Evolutionary conservation across 2,888 invertebrate species (phyloP), one percentile per base, ranked within the genome.

Genomic region (Lampropteryx suffumata): DNA sequence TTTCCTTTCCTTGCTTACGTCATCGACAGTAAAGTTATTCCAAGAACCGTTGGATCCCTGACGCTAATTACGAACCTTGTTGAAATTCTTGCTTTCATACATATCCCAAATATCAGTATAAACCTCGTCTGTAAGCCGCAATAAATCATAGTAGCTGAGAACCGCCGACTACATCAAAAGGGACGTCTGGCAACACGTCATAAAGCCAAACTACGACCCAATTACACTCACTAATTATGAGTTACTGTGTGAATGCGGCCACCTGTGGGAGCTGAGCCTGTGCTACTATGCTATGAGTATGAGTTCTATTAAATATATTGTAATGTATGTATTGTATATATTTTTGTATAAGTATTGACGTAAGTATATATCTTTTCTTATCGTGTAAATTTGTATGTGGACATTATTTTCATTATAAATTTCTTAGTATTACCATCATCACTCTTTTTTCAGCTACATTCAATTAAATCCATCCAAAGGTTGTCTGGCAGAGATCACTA

Each of bases 81-180:
- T 7, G 8, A 32, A 41, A 24, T 24, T 36, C 6, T 33, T 37
- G 32, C 42, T 40, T 32, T 33, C 1, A 26, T 12, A 11, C 12
- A 41, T 5, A n/a, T 13, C 10, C 2, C 27, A 33, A 29, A 24
- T 24, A 44, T 10, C 26, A 39, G 11, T 35, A 30, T 26, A 48
- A 36, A 44, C 35, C 17, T 44, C 27, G 30, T 36, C 21, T 40
- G 37, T 34, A 21, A 45, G 45, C 34, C 45, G 56, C 66, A 56
- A 74, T 79, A 78, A 76, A 80, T 82, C 72, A 76, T 66, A 61
- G 48, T 59, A 59, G 63, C 65, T 21, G 35, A 29, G 32, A 62
- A 69, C 27, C 67, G 61, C 64, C 59, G 62, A 62, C 60, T 64
- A 77, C 71, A 76, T 81, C 76, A 79, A 80, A 80, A 71, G 73